phyloP scores from a whole-genome alignment of 2,888 invertebrate genomes.

The Mechanitis mazaeus region DNA sequence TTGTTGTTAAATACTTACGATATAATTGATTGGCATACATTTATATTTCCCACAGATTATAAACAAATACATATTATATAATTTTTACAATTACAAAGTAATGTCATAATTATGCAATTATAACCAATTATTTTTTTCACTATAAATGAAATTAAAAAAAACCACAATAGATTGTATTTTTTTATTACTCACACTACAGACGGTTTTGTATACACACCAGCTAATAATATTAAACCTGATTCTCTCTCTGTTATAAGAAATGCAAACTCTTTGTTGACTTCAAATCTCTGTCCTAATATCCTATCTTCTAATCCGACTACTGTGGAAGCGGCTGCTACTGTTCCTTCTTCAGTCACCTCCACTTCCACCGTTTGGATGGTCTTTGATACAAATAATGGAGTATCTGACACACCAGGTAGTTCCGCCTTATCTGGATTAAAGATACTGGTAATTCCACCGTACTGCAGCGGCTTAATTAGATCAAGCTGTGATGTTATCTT shows the following conservation, averaged over 20 bases:
- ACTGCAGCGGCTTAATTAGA: conserved; percentile 61
- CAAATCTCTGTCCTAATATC: conserved; percentile 72
- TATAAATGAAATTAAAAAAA: conserved; percentile 17
- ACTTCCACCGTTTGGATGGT: conserved; percentile 83
- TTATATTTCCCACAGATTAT: no score
- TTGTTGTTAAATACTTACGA: no score
- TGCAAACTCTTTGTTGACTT: conserved; percentile 80
- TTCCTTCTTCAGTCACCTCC: conserved; percentile 85
- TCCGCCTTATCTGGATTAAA: conserved; percentile 77
- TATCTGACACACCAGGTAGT: conserved; percentile 76
- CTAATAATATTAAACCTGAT: conserved; percentile 78
- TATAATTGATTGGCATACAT: no score
- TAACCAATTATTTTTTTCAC: neutral
- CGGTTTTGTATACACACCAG: conserved; percentile 72
- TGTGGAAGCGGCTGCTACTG: conserved; percentile 80
- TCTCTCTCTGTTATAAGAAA: conserved; percentile 80
- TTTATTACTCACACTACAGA: conserved; percentile 36
- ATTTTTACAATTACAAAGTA: no score
- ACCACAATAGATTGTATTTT: conserved; percentile 20
- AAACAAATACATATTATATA: no score
- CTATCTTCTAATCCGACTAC: conserved; percentile 66
- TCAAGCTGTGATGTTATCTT: conserved; percentile 67
- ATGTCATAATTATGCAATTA: neutral
- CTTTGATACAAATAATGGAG: conserved; percentile 75
- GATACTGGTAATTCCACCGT: conserved; percentile 80